A percentile compares a stretch with the other conserved stretches of the same genome.
phyloP scores from a whole-genome alignment of 2,797 vertebrate genomes.

The Rhynchonycteris naso region DNA sequence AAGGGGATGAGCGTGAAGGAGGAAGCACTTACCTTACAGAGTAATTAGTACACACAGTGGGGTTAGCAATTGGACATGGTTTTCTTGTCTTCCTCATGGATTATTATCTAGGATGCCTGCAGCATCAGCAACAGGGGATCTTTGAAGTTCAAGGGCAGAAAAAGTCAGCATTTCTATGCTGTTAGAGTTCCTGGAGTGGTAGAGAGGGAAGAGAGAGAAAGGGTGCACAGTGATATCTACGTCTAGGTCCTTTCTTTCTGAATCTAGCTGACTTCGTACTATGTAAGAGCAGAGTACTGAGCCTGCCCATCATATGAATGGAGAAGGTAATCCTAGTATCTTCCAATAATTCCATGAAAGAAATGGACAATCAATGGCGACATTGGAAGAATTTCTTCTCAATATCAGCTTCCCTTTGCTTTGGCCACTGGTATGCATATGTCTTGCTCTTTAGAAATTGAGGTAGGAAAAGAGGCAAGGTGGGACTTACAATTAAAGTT shows the following conservation, averaged over 20 bases:
- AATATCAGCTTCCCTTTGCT: neutral
- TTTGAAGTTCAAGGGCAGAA: slow-evolving; percentile 53
- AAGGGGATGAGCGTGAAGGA: neutral
- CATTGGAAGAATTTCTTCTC: neutral
- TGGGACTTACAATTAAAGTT: neutral
- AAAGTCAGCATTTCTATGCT: slow-evolving; percentile 9
- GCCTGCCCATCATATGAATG: neutral
- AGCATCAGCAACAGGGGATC: neutral
- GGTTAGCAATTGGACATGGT: slow-evolving; percentile 1
- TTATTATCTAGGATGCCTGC: slow-evolving; percentile 23
- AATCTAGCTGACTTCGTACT: neutral
- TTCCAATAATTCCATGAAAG: neutral
- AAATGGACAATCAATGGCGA: neutral
- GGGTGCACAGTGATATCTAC: neutral
- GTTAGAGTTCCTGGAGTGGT: neutral
- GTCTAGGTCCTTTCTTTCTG: neutral
- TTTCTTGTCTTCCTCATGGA: slow-evolving; percentile 50
- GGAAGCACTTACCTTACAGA: neutral
- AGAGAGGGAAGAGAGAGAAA: neutral
- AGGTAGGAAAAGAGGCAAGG: neutral
- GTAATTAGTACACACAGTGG: neutral
- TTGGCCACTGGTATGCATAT: neutral
- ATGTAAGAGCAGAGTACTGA: neutral
- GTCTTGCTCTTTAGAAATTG: neutral
- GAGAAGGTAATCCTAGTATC: neutral